Evolutionary conservation across 2,888 invertebrate genomes (phyloP).

Genomic region (Agriopis marginaria): DNA sequence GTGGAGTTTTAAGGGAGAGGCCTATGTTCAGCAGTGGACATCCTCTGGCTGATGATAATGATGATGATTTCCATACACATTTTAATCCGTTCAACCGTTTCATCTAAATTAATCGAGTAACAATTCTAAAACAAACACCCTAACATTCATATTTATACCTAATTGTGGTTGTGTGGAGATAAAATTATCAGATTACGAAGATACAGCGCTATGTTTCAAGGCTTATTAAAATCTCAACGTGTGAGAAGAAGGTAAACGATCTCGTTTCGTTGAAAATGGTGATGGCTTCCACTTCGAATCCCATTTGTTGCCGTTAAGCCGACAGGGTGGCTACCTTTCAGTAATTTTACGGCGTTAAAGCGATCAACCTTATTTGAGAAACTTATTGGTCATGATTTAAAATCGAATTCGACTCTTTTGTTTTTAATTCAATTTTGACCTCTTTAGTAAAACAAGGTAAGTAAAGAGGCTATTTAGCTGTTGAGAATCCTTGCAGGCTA

Average conservation of each 20-base stretch:
- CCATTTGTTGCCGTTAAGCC: slow-evolving; percentile 53
- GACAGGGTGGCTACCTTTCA: slow-evolving; percentile 53
- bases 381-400: slow-evolving; percentile 36
- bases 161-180: slow-evolving; percentile 41
- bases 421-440: slow-evolving; percentile 20
- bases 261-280: slow-evolving; percentile 36
- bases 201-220: slow-evolving; percentile 34
- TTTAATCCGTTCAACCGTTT: too few species aligned
- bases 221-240: slow-evolving; percentile 36
- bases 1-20: too few species aligned
- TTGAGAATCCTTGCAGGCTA: not conserved
- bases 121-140: not conserved
- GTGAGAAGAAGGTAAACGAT: slow-evolving; percentile 45
- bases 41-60: too few species aligned
- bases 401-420: slow-evolving; percentile 17
- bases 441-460: slow-evolving; percentile 2
- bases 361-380: slow-evolving; percentile 48
- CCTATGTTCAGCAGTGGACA: too few species aligned
- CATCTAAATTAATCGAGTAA: too few species aligned
- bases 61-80: too few species aligned
- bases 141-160: not conserved
- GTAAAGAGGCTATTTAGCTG: slow-evolving; percentile 10
- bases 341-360: slow-evolving; percentile 47
- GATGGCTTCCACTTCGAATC: slow-evolving; percentile 43
- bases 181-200: slow-evolving; percentile 57